Base-by-base conservation (phyloP, 92 coral and sea anemone species). In the Virgularia gustaviana region DNA sequence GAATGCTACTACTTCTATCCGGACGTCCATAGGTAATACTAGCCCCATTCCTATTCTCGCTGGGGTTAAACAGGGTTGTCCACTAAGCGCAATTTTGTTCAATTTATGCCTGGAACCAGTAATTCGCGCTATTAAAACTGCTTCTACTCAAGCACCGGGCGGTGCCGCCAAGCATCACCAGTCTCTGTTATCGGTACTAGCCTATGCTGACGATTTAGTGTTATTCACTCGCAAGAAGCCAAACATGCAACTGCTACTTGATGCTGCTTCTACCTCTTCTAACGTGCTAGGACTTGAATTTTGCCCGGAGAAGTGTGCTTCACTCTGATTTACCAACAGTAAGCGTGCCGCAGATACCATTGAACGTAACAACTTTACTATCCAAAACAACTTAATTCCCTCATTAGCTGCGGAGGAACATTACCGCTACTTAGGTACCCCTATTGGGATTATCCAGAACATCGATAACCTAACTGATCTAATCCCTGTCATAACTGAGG, bases 141-240 rank as follows among this genome's bases (percentile, higher is more conserved):
- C n/a, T n/a, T n/a, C n/a, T n/a, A n/a, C n/a, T n/a, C n/a, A n/a
- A n/a, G n/a, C n/a, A n/a, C n/a, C n/a, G n/a, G n/a, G n/a, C 18
- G 78, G 78, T 13, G 37, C 78, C 15, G 55, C 37, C 49, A 57
- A 59, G 9, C 78, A 73, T 22, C 55, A 38, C 41, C 28, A 56
- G 25, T 22, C 23, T 3, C 33, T 19, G 13, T 36, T 73, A 13
- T 73, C 78, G 9, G 66, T 57, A 9, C 68, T 73, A 12, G 78
- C 78, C 1, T 73, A 73, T 52, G 68, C 78, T 30, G 78, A 73
- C 35, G 78, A 73, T 38, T 68, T 73, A 9, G 70, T 73, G 16
- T 28, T 73, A 16, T 31, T 73, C 13, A 20, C 39, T 22, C 15
- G 55, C 13, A 20, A 24, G 16, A 56, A 73, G 27, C 39, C 22